phyloP scores from a whole-genome alignment of 2,888 invertebrate species.

The Plutella xylostella region DNA sequence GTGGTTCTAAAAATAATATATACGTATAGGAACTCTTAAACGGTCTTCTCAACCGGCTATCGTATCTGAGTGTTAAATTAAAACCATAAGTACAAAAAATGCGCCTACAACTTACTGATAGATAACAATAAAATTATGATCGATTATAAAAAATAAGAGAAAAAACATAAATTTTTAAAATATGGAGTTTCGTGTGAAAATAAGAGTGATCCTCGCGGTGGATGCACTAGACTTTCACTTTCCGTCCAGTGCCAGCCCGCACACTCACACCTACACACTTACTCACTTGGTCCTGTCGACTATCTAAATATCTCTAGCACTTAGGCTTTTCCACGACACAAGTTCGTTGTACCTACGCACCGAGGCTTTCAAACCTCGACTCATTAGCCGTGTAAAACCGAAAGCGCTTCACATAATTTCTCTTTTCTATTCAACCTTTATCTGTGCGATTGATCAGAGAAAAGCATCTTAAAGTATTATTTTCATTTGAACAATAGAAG shows the following conservation, averaged over 20 bases:
- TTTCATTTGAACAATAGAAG: background rate
- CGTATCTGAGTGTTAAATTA: background rate
- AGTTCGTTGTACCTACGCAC: background rate
- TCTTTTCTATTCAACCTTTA: constrained; percentile 1
- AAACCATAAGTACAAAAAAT: background rate
- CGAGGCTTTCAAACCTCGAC: background rate
- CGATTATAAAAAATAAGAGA: background rate
- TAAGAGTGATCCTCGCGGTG: constrained; percentile 1
- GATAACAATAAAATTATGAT: no score
- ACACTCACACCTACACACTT: background rate
- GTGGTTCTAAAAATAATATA: no score
- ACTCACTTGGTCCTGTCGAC: no score
- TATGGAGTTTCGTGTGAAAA: background rate
- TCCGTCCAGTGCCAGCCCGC: constrained; percentile 6
- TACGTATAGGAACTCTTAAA: no score
- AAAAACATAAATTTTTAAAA: background rate
- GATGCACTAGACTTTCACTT: constrained; percentile 25
- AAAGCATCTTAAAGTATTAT: background rate
- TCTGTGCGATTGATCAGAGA: background rate
- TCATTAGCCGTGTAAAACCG: background rate
- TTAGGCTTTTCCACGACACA: no score
- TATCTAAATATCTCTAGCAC: no score
- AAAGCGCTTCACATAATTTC: constrained; percentile 4
- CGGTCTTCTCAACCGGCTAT: no score
- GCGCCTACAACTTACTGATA: background rate